Evolutionary conservation across 2,888 invertebrate genomes (phyloP).

Genomic region (Glomeris marginata): DNA sequence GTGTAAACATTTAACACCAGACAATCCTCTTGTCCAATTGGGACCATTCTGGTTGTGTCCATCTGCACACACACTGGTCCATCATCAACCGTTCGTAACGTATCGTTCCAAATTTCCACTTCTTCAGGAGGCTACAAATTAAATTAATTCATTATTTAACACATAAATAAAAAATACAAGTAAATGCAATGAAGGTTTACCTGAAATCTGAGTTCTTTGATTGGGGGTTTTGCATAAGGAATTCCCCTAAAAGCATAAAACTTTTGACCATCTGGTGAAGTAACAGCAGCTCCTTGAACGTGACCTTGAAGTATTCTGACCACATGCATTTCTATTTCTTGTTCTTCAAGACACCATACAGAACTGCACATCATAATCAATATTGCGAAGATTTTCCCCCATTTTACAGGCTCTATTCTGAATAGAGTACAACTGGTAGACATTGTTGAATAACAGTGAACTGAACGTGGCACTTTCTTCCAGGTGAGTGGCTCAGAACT

Average conservation of each 20-base stretch:
- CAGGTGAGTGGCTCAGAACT: too few species aligned
- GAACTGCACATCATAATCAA: too few species aligned
- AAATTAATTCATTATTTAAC: background rate
- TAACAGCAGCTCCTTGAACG: background rate
- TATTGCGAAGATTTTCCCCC: too few species aligned
- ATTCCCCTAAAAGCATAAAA: conserved; percentile 6
- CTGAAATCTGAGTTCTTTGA: conserved; percentile 5
- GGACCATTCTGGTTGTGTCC: background rate
- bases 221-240: conserved; percentile 8
- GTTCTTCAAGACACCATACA: too few species aligned
- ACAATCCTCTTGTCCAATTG: background rate
- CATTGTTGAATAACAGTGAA: too few species aligned
- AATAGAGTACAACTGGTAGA: too few species aligned
- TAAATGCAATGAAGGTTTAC: background rate
- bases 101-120: background rate
- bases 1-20: background rate
- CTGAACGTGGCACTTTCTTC: too few species aligned
- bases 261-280: background rate
- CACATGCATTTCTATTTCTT: background rate
- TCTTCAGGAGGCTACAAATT: conserved; percentile 3
- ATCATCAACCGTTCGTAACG: background rate
- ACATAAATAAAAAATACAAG: background rate
- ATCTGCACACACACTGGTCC: background rate
- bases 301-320: background rate
- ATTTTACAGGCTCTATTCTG: too few species aligned